A percentile compares a stretch with the other conserved stretches of the same genome.
Evolutionary conservation across 2,797 vertebrate genomes (phyloP).

Genomic region (Arctocebus calabarensis): DNA sequence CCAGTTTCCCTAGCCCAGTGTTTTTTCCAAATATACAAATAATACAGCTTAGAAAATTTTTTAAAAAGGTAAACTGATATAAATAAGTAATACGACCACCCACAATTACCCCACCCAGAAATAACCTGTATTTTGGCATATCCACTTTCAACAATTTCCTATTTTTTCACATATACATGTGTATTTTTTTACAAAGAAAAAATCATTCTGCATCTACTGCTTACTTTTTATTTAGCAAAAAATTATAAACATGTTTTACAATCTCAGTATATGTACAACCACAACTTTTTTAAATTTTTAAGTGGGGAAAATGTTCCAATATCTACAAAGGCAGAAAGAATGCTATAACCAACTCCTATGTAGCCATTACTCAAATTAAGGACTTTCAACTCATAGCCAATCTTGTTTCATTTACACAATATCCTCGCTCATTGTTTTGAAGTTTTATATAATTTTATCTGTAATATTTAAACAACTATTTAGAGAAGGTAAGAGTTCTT

Average conservation of each 20-base stretch:
- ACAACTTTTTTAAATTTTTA: slow-evolving; percentile 4
- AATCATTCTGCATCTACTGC: not conserved
- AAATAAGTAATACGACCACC: not conserved
- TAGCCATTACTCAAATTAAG: not conserved
- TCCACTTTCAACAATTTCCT: not conserved
- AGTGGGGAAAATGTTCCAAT: slow-evolving; percentile 3
- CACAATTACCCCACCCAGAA: not conserved
- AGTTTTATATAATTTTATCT: slow-evolving; percentile 17
- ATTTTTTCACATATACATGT: too few species aligned
- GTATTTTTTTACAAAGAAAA: not conserved
- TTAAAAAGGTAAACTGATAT: not conserved
- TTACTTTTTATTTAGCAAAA: slow-evolving; percentile 12
- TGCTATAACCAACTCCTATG: not conserved
- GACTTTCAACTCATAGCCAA: not conserved
- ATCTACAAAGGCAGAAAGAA: not conserved
- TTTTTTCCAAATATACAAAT: not conserved
- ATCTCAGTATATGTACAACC: not conserved
- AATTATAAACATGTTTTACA: not conserved
- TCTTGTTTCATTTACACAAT: not conserved
- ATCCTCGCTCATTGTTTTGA: not conserved
- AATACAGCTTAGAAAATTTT: not conserved
- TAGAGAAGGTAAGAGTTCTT: not conserved
- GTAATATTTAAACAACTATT: not conserved
- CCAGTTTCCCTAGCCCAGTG: not conserved
- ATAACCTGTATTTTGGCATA: not conserved